A percentile compares a stretch with the other conserved stretches of the same genome.
These are phyloP conservation scores for Fukomys damarensis DNA, from an alignment of 2,113 vertebrate genomes.

Conservation along the genomic window DNA sequence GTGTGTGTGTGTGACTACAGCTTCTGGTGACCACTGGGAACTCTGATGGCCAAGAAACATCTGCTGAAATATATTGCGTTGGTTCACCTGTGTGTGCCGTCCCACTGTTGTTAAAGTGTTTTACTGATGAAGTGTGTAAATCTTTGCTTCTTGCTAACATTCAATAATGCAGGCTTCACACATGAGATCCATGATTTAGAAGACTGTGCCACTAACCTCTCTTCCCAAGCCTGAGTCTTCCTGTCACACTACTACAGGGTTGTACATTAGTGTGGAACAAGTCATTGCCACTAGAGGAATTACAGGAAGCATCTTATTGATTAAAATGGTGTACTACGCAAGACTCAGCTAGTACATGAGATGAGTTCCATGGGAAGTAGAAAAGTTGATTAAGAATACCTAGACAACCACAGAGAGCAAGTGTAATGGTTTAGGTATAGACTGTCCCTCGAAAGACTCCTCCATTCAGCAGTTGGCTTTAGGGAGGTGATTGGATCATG, in stretches of 20 bases:
- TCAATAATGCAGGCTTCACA: not conserved
- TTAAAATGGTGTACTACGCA: not conserved
- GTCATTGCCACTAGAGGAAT: not conserved
- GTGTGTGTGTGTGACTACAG: not conserved
- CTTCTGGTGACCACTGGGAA: rapidly evolving
- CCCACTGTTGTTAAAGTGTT: not conserved
- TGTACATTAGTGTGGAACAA: not conserved
- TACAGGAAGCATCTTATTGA: not conserved
- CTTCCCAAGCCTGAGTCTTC: not conserved
- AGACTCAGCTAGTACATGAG: not conserved
- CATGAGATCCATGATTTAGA: not conserved
- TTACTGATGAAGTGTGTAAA: not conserved
- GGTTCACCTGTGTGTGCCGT: not conserved
- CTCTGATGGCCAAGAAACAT: not conserved
- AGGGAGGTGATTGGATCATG: not conserved
- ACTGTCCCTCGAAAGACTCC: not conserved
- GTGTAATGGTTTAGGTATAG: not conserved
- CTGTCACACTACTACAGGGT: rapidly evolving
- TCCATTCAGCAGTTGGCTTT: not conserved
- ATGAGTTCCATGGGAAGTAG: not conserved
- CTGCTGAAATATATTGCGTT: not conserved
- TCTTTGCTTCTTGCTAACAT: not conserved
- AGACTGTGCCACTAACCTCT: not conserved
- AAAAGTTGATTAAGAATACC: not conserved
- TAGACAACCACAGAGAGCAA: not conserved